Evolutionary conservation across 1,140 invertebrate species (phyloP).

Genomic region (Monochamus saltuarius): DNA sequence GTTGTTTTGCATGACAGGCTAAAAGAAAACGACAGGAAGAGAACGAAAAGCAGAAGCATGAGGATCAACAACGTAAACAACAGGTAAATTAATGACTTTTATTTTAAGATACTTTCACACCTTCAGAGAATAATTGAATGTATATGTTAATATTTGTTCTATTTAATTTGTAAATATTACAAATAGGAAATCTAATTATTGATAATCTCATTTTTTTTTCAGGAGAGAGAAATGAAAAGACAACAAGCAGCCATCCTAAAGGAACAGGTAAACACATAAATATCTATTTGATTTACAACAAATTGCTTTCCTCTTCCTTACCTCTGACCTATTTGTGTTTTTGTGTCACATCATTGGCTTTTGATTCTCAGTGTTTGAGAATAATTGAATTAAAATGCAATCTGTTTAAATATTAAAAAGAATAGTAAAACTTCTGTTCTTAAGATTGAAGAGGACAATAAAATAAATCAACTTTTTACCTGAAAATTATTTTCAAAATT

Average conservation of each 20-base stretch:
- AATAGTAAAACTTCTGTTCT: too few relatives aligned
- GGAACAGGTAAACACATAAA: conserved; percentile 73
- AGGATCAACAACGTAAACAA: conserved; percentile 81
- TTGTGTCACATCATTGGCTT: too few relatives aligned
- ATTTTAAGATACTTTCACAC: not conserved
- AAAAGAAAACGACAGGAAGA: conserved; percentile 83
- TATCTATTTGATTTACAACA: too few relatives aligned
- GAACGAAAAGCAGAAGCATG: conserved; percentile 77
- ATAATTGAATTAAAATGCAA: too few relatives aligned
- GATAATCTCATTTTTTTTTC: conserved; percentile 49
- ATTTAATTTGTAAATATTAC: too few relatives aligned
- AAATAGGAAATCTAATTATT: too few relatives aligned
- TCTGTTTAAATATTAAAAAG: too few relatives aligned
- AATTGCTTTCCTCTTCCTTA: conserved; percentile 1
- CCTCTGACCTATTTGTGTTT: not conserved
- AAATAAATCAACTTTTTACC: conserved; percentile 52
- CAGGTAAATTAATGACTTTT: conserved; percentile 63
- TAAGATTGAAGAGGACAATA: not conserved
- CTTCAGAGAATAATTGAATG: not conserved
- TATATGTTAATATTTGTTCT: too few relatives aligned
- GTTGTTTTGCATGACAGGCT: conserved; percentile 61
- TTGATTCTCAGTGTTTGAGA: too few relatives aligned
- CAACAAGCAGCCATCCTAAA: conserved; percentile 83
- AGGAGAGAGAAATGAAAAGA: conserved; percentile 85
- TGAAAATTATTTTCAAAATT: not conserved